A percentile compares a stretch with the other conserved stretches of the same genome.
Conservation (phyloP, 2,888 invertebrate genomes). For the Ochropleura plecta region DNA sequence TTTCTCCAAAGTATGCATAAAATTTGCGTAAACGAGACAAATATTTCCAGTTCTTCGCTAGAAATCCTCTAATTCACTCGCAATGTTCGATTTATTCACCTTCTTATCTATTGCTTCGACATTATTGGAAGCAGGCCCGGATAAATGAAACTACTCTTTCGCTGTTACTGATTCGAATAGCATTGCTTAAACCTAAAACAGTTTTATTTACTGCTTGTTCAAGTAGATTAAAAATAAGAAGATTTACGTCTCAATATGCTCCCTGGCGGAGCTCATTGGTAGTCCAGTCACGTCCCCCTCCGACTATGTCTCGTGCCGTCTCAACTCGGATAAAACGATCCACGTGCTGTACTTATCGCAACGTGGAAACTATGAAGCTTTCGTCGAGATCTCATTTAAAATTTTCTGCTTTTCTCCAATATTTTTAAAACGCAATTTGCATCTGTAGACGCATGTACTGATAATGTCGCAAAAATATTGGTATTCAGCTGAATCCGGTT, state of each 20-base stretch:
- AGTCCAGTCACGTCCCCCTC: conserved; percentile 79
- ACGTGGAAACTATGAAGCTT: conserved; percentile 62
- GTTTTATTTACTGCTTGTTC: conserved; percentile 60
- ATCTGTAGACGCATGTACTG: not conserved
- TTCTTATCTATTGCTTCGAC: conserved; percentile 44
- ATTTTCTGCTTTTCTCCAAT: conserved; percentile 32
- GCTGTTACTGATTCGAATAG: conserved; percentile 29
- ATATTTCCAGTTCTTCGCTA: conserved; percentile 28
- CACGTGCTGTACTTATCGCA: conserved; percentile 71
- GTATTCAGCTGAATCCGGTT: conserved; percentile 4
- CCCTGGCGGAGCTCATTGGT: conserved; percentile 70
- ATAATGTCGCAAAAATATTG: conserved; percentile 9
- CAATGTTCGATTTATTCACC: conserved; percentile 46
- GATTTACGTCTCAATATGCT: conserved; percentile 80
- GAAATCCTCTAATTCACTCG: conserved; percentile 40
- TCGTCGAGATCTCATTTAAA: conserved; percentile 37
- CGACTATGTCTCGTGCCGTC: conserved; percentile 74
- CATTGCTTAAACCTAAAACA: conserved; percentile 48
- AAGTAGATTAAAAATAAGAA: conserved; percentile 64
- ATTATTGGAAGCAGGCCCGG: conserved; percentile 38
- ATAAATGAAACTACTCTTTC: conserved; percentile 48
- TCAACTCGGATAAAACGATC: conserved; percentile 74
- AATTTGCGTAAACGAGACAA: conserved; percentile 18
- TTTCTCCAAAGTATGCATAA: conserved; percentile 16
- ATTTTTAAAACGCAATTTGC: conserved; percentile 14